These are phyloP conservation scores for Leptopilina drosophilae DNA, from an alignment of 2,888 invertebrate species.

Conservation along the genomic window DNA sequence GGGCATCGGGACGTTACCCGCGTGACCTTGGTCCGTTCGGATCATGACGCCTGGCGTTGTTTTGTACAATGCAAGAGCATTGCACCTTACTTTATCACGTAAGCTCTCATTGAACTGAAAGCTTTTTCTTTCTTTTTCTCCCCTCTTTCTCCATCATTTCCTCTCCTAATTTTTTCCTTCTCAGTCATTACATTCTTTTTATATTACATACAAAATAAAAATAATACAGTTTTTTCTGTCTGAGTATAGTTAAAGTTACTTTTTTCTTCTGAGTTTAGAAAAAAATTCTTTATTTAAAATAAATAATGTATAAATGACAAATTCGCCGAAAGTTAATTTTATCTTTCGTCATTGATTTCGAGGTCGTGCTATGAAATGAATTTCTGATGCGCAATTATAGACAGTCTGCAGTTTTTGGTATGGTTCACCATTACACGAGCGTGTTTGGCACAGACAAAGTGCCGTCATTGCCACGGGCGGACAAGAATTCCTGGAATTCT, in stretches of 20 bases:
- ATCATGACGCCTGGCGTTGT: slow-evolving; percentile 67
- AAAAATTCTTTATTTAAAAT: too few relatives aligned
- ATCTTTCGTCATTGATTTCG: slow-evolving; percentile 29
- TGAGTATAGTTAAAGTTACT: too few relatives aligned
- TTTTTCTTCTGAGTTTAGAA: too few relatives aligned
- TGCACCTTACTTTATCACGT: slow-evolving; percentile 75
- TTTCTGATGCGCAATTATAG: slow-evolving; percentile 34
- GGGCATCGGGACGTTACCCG: slow-evolving; percentile 77
- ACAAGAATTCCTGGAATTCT: slow-evolving; percentile 28
- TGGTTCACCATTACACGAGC: slow-evolving; percentile 35
- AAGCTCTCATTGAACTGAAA: slow-evolving; percentile 44
- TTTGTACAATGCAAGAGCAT: slow-evolving; percentile 73
- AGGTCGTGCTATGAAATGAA: slow-evolving; percentile 25
- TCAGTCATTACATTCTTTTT: too few relatives aligned
- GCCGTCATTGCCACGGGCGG: slow-evolving; percentile 41
- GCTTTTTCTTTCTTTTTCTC: not conserved
- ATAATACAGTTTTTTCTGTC: too few relatives aligned
- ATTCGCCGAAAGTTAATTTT: not conserved
- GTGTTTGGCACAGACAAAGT: slow-evolving; percentile 40
- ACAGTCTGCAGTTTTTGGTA: slow-evolving; percentile 15
- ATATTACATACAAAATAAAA: too few relatives aligned
- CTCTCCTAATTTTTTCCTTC: too few relatives aligned
- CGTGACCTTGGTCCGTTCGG: slow-evolving; percentile 74
- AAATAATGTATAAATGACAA: not conserved
- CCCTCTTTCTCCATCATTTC: too few relatives aligned